phyloP scores from a whole-genome alignment of 2,113 vertebrate species.

The Crotalus helleri region DNA sequence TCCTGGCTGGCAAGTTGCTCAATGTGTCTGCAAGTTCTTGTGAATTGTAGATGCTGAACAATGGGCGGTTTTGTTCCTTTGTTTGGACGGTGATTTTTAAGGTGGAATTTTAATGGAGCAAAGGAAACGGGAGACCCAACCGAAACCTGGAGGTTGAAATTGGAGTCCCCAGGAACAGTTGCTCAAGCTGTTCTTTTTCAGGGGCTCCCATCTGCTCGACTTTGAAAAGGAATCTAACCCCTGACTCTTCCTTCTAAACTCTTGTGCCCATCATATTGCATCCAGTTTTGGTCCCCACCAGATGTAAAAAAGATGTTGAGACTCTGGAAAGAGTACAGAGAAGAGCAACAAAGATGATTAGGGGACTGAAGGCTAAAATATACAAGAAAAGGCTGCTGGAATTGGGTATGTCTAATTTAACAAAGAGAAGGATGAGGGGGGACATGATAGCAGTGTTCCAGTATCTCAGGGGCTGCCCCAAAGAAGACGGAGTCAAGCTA shows the following conservation, averaged over 20 bases:
- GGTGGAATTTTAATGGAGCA: slow-evolving; percentile 66
- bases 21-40: neutral
- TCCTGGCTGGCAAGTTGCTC: slow-evolving; percentile 45
- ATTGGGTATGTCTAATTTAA: too few species aligned
- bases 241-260: accelerated
- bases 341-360: too few species aligned
- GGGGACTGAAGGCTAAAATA: too few species aligned
- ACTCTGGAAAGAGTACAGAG: too few species aligned
- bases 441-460: too few species aligned
- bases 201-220: neutral
- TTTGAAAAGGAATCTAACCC: slow-evolving; percentile 9
- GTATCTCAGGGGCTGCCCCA: too few species aligned
- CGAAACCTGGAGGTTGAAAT: slow-evolving; percentile 26
- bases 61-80: slow-evolving; percentile 59
- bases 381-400: too few species aligned
- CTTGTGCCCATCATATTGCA: neutral
- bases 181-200: slow-evolving; percentile 2
- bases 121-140: neutral
- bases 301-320: too few species aligned
- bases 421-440: too few species aligned
- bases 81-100: slow-evolving; percentile 35
- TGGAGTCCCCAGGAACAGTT: neutral
- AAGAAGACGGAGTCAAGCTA: too few species aligned
- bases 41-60: slow-evolving; percentile 47
- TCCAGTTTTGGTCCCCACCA: too few species aligned